Percentiles rank a stretch among this genome's conserved stretches.
Evolutionary conservation across 2,113 vertebrate species (phyloP).

Genomic region (human): GRCh38 chr17:14282001-14282500

Average conservation of each 20-base stretch:
- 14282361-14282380: neutral
- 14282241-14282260: constrained; percentile 20
- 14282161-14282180: neutral
- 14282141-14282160: neutral
- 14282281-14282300: neutral
- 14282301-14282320: neutral
- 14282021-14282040: neutral
- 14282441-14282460: rapidly evolving
- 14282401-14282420: neutral
- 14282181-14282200: neutral
- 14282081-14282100: neutral
- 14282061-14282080: constrained; percentile 39
- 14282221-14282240: neutral
- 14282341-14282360: neutral
- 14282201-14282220: constrained; percentile 10
- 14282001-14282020: neutral
- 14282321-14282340: neutral
- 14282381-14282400: neutral
- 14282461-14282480: neutral
- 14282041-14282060: neutral
- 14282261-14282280: constrained; percentile 51
- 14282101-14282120: constrained; percentile 2
- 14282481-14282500: neutral
- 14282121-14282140: neutral
- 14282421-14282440: neutral